phyloP scores from a whole-genome alignment of 2,113 vertebrate genomes.

The Parus major region DNA sequence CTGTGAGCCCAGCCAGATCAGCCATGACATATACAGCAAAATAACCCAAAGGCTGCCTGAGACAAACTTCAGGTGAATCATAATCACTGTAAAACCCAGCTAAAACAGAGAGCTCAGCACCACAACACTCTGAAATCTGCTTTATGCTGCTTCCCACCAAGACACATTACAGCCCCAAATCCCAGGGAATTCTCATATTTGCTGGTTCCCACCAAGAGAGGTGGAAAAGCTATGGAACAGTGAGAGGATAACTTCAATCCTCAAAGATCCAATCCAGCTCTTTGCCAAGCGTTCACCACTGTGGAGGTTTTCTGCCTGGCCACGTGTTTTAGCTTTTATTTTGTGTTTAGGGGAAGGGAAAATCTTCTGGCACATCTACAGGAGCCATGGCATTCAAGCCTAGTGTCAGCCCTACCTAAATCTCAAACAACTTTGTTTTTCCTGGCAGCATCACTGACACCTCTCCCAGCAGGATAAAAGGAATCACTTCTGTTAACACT shows the following conservation, averaged over 20 bases:
- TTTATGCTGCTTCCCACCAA: neutral
- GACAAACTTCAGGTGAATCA: neutral
- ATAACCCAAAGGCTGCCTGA: neutral
- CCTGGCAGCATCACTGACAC: neutral
- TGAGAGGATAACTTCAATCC: neutral
- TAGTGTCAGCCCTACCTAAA: neutral
- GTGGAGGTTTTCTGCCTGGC: neutral
- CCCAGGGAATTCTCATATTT: neutral
- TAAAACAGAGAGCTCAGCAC: neutral
- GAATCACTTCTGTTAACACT: neutral
- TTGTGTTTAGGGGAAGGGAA: neutral
- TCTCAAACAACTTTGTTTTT: neutral
- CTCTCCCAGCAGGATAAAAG: neutral
- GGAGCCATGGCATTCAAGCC: neutral
- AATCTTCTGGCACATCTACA: neutral
- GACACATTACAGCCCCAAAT: neutral
- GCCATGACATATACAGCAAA: neutral
- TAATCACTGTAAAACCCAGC: neutral
- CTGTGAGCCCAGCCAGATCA: neutral
- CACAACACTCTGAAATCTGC: neutral
- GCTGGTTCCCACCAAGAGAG: neutral
- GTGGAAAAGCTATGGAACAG: neutral
- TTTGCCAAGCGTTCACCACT: neutral
- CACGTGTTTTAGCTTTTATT: neutral
- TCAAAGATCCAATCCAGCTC: neutral